phyloP scores from a whole-genome alignment of 2,888 invertebrate species.

The Panopea generosa region DNA sequence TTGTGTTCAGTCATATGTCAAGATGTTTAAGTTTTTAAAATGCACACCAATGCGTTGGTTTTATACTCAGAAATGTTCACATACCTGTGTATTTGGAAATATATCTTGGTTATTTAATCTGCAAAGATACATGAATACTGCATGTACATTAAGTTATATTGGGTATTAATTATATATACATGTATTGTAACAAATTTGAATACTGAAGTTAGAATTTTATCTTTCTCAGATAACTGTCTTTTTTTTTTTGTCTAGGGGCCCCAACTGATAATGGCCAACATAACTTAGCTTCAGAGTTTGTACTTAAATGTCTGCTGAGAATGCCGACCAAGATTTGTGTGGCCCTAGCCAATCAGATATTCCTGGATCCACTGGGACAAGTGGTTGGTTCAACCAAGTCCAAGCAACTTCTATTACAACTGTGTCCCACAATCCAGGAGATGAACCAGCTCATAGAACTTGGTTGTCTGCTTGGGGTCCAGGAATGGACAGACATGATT shows the following conservation, averaged over 20 bases:
- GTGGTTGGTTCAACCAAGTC: slow-evolving; percentile 81
- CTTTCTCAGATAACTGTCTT: too few species aligned
- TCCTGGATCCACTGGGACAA: slow-evolving; percentile 81
- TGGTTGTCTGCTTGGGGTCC: slow-evolving; percentile 80
- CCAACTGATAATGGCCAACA: slow-evolving; percentile 5
- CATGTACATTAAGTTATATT: too few species aligned
- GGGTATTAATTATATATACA: too few species aligned
- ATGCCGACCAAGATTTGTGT: slow-evolving; percentile 77
- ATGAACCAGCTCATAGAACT: slow-evolving; percentile 73
- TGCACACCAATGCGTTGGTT: too few species aligned
- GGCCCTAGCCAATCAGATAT: slow-evolving; percentile 79
- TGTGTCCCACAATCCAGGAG: slow-evolving; percentile 61
- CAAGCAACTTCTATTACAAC: slow-evolving; percentile 73
- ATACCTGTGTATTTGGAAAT: too few species aligned
- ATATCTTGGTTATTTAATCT: too few species aligned
- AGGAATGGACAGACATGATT: slow-evolving; percentile 77
- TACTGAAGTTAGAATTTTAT: too few species aligned
- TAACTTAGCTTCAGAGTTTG: slow-evolving; percentile 74
- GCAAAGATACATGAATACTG: too few species aligned
- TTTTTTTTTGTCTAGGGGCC: slow-evolving; percentile 15
- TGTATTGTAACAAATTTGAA: too few species aligned
- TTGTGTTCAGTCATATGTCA: too few species aligned
- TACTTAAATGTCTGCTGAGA: slow-evolving; percentile 73
- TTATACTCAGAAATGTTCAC: too few species aligned
- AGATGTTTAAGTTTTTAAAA: too few species aligned